Evolutionary conservation across 2,888 invertebrate genomes (phyloP).

Genomic region (Athalia circularis): DNA sequence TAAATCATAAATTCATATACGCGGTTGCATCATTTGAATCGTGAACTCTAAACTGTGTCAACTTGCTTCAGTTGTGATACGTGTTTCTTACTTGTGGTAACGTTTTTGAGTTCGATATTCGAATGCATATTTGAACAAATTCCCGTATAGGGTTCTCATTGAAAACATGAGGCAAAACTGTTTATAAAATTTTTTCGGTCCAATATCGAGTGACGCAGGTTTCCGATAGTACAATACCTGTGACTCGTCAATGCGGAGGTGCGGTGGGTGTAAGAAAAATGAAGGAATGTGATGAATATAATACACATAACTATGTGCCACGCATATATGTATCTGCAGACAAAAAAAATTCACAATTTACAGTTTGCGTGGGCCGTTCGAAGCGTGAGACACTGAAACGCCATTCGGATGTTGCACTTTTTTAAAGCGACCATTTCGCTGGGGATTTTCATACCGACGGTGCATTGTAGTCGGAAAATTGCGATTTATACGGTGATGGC

Average conservation of each 20-base stretch:
- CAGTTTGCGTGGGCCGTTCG: conserved; percentile 22
- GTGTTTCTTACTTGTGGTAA: conserved; percentile 21
- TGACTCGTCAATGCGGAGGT: too few species aligned
- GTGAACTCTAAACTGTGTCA: conserved; percentile 39
- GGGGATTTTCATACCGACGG: background rate
- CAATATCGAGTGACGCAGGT: too few species aligned
- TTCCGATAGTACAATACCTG: too few species aligned
- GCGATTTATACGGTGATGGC: background rate
- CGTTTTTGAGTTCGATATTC: background rate
- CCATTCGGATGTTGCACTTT: background rate
- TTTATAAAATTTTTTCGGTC: too few species aligned
- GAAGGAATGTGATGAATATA: background rate
- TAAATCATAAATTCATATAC: background rate
- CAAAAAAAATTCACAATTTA: conserved; percentile 5
- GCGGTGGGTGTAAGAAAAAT: conserved; percentile 19
- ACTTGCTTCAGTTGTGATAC: conserved; percentile 14
- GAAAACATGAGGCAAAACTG: background rate
- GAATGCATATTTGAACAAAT: background rate
- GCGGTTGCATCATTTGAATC: conserved; percentile 11
- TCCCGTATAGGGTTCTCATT: background rate
- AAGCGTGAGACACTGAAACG: background rate
- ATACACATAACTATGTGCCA: background rate
- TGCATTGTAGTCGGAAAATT: background rate
- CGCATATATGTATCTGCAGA: background rate
- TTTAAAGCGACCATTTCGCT: background rate